phyloP scores from a whole-genome alignment of 37 sponge, comb jelly and placozoan species.

The Tethya wilhelma region DNA sequence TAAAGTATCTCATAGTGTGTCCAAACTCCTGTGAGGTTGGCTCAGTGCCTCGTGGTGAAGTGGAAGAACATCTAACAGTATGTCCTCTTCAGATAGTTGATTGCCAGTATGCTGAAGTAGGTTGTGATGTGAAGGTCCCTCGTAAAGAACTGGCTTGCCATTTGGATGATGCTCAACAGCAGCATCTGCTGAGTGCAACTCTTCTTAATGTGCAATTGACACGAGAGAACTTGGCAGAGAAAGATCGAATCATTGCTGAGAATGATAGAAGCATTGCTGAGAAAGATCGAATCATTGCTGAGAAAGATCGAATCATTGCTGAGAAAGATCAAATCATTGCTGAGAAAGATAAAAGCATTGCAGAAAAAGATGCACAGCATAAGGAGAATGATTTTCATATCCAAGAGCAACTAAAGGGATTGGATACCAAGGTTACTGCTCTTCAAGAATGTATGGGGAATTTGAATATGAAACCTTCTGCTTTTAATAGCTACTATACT shows the following conservation, averaged over 20 bases:
- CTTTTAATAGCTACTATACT: no score
- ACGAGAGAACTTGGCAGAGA: background rate
- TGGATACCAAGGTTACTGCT: no score
- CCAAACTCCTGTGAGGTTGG: constrained; percentile 25
- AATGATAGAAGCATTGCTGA: background rate
- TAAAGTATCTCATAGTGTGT: constrained; percentile 18
- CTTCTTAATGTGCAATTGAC: constrained; percentile 6
- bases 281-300: background rate
- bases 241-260: no score
- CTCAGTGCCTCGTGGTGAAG: constrained; percentile 13
- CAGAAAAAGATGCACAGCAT: no score
- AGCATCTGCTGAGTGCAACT: constrained; percentile 17
- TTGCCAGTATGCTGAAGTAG: constrained; percentile 37
- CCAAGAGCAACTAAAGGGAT: no score
- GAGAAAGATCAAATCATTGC: constrained; percentile 10
- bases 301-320: background rate
- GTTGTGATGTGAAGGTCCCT: constrained; percentile 17
- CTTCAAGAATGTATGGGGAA: no score
- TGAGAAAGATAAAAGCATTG: background rate
- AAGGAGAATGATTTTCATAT: no score
- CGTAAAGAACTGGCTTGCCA: constrained; percentile 7
- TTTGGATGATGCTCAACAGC: constrained; percentile 6
- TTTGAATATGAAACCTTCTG: no score
- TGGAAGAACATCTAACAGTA: constrained; percentile 18
- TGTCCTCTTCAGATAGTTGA: constrained; percentile 25